phyloP scores from a whole-genome alignment of 1,140 invertebrate genomes.

The Odontomachus brunneus region DNA sequence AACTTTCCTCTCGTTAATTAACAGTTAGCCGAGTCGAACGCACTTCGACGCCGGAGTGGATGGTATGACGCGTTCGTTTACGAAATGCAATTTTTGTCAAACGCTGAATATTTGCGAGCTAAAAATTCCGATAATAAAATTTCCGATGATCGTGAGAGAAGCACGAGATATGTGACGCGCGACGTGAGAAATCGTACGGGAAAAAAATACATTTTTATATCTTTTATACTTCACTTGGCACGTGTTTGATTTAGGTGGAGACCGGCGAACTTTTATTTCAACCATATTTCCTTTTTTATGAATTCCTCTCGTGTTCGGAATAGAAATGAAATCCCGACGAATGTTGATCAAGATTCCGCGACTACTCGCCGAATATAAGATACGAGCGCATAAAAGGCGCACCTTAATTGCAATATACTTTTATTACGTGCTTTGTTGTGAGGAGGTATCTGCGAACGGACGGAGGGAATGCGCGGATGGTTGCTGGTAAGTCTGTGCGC shows the following conservation, averaged over 20 bases:
- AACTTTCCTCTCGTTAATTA: slow-evolving; percentile 65
- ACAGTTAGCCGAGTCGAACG: slow-evolving; percentile 45
- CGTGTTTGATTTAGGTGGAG: slow-evolving; percentile 20
- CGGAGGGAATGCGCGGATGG: slow-evolving; percentile 6
- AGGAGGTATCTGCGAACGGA: neutral
- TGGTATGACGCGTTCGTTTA: neutral
- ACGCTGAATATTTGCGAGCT: too few relatives aligned
- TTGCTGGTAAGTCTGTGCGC: slow-evolving; percentile 51
- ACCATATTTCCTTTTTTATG: neutral
- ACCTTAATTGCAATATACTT: neutral
- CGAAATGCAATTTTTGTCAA: slow-evolving; percentile 26
- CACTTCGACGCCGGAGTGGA: neutral
- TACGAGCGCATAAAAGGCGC: neutral
- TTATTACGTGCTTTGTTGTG: slow-evolving; percentile 17
- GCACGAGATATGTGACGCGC: slow-evolving; percentile 12
- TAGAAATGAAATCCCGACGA: slow-evolving; percentile 22
- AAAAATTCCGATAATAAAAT: too few relatives aligned
- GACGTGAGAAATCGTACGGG: neutral
- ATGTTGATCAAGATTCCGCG: neutral
- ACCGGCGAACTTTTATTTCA: slow-evolving; percentile 14
- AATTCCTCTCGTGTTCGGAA: neutral
- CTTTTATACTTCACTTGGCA: neutral
- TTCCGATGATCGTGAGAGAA: neutral
- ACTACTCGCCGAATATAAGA: neutral
- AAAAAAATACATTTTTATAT: slow-evolving; percentile 28